Conservation (phyloP, 2,113 vertebrate species). For the Motacilla alba region DNA sequence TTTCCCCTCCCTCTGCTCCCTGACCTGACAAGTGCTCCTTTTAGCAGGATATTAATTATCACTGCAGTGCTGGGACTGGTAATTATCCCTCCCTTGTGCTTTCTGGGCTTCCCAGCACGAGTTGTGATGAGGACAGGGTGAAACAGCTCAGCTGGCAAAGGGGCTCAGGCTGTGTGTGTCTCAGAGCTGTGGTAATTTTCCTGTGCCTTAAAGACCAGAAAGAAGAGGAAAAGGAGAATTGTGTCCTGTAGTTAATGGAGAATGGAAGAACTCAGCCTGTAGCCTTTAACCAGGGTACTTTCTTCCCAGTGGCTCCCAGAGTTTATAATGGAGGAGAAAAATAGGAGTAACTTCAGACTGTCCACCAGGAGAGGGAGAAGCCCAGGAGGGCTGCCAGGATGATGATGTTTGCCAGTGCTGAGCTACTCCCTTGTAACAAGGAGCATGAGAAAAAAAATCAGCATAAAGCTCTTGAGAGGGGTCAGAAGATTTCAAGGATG, state of each 20-base stretch:
- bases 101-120: slow-evolving; percentile 20
- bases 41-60: slow-evolving; percentile 63
- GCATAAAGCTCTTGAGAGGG: not conserved
- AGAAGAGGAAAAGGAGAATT: not conserved
- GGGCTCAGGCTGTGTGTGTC: not conserved
- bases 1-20: slow-evolving; percentile 8
- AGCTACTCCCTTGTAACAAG: not conserved
- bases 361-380: not conserved
- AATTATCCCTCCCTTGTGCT: slow-evolving; percentile 60
- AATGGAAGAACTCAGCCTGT: not conserved
- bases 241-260: not conserved
- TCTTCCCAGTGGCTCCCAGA: not conserved
- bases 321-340: not conserved
- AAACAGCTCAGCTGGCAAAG: slow-evolving; percentile 4
- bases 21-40: slow-evolving; percentile 12
- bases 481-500: too few relatives aligned
- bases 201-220: not conserved
- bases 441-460: not conserved
- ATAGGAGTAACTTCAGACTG: not conserved
- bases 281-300: not conserved
- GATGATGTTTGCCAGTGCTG: not conserved
- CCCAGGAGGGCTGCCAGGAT: not conserved
- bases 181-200: not conserved
- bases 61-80: not conserved
- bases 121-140: not conserved